phyloP scores from a whole-genome alignment of 2,113 vertebrate species.

The Cavia porcellus region DNA sequence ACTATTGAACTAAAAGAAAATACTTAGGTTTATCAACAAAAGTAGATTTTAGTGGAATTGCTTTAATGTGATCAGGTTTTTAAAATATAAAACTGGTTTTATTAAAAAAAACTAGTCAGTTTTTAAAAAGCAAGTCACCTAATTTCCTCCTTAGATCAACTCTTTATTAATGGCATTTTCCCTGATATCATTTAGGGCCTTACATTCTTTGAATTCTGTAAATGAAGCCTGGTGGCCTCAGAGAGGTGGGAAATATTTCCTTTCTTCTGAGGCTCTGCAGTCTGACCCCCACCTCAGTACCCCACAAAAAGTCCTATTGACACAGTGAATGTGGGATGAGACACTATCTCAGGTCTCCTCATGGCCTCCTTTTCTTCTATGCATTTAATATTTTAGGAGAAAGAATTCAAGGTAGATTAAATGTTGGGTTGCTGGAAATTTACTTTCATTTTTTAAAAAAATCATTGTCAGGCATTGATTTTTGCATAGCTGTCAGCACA shows the following conservation, averaged over 20 bases:
- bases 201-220: neutral
- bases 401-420: neutral
- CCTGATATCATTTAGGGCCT: neutral
- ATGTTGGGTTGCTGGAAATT: neutral
- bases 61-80: constrained; percentile 6
- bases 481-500: neutral
- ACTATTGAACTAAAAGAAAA: constrained; percentile 48
- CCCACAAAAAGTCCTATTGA: neutral
- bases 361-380: neutral
- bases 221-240: neutral
- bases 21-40: neutral
- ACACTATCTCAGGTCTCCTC: neutral
- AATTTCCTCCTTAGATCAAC: constrained; percentile 2
- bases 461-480: neutral
- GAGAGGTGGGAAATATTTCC: neutral
- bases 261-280: neutral
- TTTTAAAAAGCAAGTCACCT: neutral
- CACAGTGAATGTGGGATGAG: neutral
- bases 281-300: accelerated
- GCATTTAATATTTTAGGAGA: neutral
- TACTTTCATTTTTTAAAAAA: neutral
- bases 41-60: neutral
- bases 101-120: neutral
- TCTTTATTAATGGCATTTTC: neutral
- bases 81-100: constrained; percentile 25